Base-by-base conservation (phyloP, 1,140 invertebrate species). In the Stegodyphus dumicola region DNA sequence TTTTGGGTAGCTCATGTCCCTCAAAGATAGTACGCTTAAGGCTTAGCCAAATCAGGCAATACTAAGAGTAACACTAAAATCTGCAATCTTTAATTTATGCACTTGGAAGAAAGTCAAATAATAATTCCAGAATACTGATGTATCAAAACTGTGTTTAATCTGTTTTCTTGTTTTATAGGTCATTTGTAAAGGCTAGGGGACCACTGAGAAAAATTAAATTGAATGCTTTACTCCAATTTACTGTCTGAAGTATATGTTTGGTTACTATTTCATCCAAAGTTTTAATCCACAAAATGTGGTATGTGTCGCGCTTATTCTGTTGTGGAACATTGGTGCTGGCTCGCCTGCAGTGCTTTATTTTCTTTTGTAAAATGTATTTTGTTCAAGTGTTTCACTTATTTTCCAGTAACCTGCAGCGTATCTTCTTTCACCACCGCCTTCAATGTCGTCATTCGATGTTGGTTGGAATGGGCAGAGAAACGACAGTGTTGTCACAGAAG, bases 401-500 rank as follows among this genome's bases (percentile, higher is more conserved):
- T 86, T 86, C 66, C 84, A 86, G 83, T 85, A 77, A 77, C 83
- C 66, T 85, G 33, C 33, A 33, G 65, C 81, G 81, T 83, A 75
- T 83, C 79, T 84, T 74, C 80, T 85, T 64, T 64, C 81, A 85
- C 66, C 67, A 73, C 52, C 65, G 53, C 76, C 84, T 78, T 78
- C 69, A 56, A 53, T 86, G 84, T 86, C 77, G 56, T 69, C 74
- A 54, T 85, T 86, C 73, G 76, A 78, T 86, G 84, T 86, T 86
- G 84, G 66, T 86, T 86, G 84, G 56, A 86, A 86, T 86, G 84
- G 84, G 76, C 84, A 77, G 84, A 86, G 84, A 64, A 77, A 86
- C 84, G 84, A 86, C 66, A 18, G 76, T 78, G 71, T 74, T 77
- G 13, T 78, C 70, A 64, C 84, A 86, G 84, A 78, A 18, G 75